Base-by-base conservation (phyloP, 1,140 invertebrate genomes). In the Aricia agestis region DNA sequence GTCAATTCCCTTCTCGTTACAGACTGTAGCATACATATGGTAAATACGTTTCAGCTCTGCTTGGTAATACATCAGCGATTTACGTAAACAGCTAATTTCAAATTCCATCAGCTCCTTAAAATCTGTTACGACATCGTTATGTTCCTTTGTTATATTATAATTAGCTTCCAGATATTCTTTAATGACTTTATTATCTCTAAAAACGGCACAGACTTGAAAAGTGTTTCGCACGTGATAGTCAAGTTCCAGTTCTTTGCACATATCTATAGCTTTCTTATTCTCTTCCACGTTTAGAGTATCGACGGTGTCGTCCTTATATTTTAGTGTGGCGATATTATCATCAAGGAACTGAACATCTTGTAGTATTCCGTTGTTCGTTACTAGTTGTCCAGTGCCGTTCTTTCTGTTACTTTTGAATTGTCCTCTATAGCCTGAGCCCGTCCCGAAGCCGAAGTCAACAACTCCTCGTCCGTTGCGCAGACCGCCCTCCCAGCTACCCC, bases 341-440 rank as follows among this genome's bases (percentile, higher is more conserved):
- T 92, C 80, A 42, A 82, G 68, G 75, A 93, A 94, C 25, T 94
- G 79, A 6, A 87, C 81, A 65, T 84, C 76, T 74, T 93, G 79
- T 3, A 93, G 74, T 13, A 89, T 87, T 15, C 93, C 93, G 73
- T 93, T 93, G 73, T 92, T 92, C 67, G 93, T 93, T 18, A 93
- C 84, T 70, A 94, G 81, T 45, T 87, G 86, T 19, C 93, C 93
- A 17, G 81, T 73, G 2, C 94, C 93, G 70, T 94, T 82, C 78
- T 94, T 94, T 68, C 92, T 89, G 77, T 94, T 92, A 63, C 92
- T 80, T 72, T 87, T 84, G 82, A 93, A 94, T 45, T 90, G 81
- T 15, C 94, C 93, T 67, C 85, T 92, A 73, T 93, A 92, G 78
- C 86, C 91, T 0, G 92, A 90, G 4, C 93, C 92, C 66, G 91